Conservation (phyloP, 2,888 invertebrate species). For the Pogonocherus hispidulus region DNA sequence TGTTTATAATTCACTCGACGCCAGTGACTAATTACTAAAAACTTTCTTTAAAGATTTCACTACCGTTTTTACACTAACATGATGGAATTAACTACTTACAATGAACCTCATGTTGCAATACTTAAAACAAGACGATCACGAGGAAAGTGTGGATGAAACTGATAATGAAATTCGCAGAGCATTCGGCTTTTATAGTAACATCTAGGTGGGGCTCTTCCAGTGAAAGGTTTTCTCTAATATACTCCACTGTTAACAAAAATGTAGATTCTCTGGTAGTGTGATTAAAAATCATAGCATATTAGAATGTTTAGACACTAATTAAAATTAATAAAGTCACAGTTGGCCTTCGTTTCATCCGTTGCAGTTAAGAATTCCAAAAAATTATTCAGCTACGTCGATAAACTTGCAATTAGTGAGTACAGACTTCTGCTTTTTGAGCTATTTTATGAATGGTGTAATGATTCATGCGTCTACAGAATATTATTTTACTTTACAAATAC, state of each 20-base stretch:
- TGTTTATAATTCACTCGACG: neutral
- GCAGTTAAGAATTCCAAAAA: neutral
- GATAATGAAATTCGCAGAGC: conserved; percentile 53
- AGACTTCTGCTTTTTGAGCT: conserved; percentile 7
- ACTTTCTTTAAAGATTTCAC: conserved; percentile 19
- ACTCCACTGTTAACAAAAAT: conserved; percentile 29
- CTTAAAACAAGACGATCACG: conserved; percentile 47
- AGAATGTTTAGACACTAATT: conserved; percentile 23
- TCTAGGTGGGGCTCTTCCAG: conserved; percentile 57
- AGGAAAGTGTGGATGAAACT: conserved; percentile 59
- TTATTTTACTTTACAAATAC: no score
- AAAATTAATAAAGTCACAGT: conserved; percentile 4
- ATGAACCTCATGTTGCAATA: conserved; percentile 56
- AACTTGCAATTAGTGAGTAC: conserved; percentile 7
- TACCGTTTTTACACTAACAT: conserved; percentile 7
- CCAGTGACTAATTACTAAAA: conserved; percentile 10
- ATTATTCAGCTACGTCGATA: neutral
- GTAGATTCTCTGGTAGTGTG: conserved; percentile 14
- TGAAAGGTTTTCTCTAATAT: conserved; percentile 55
- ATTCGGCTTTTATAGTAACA: conserved; percentile 57
- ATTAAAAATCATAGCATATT: conserved; percentile 17
- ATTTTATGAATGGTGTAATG: neutral
- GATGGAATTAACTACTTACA: conserved; percentile 52
- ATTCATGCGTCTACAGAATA: neutral
- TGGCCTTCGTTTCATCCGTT: neutral